These are phyloP conservation scores for Rissa tridactyla DNA, from an alignment of 2,113 vertebrate species.

Conservation along the genomic window DNA sequence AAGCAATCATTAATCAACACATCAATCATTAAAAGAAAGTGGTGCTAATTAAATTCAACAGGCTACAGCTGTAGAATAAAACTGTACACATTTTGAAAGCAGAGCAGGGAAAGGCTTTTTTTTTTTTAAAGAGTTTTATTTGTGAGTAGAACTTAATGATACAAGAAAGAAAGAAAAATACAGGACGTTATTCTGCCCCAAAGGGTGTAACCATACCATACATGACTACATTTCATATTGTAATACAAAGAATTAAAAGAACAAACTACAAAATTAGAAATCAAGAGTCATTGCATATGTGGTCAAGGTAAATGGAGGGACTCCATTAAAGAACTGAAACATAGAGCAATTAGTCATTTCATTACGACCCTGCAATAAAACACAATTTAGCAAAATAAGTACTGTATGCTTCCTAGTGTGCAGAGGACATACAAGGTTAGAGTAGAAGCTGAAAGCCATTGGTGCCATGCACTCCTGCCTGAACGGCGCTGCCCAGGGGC, in stretches of 20 bases:
- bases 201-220: constrained; percentile 70
- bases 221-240: constrained; percentile 69
- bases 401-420: constrained; percentile 46
- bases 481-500: neutral
- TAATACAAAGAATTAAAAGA: constrained; percentile 75
- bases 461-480: constrained; percentile 74
- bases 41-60: neutral
- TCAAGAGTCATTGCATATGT: constrained; percentile 69
- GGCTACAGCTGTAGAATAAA: neutral
- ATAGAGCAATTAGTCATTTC: constrained; percentile 50
- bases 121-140: constrained; percentile 83
- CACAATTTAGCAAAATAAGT: constrained; percentile 40
- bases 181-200: constrained; percentile 49
- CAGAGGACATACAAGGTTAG: constrained; percentile 62
- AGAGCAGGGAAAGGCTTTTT: neutral
- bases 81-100: neutral
- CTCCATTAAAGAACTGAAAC: constrained; percentile 52
- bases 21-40: neutral
- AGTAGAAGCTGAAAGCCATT: constrained; percentile 67
- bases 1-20: neutral
- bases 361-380: constrained; percentile 58
- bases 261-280: constrained; percentile 78
- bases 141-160: constrained; percentile 83
- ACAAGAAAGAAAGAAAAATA: constrained; percentile 72
- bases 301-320: constrained; percentile 41